These are phyloP conservation scores for Myrmecophaga tridactyla DNA, from an alignment of 2,113 vertebrate species.

Conservation along the genomic window DNA sequence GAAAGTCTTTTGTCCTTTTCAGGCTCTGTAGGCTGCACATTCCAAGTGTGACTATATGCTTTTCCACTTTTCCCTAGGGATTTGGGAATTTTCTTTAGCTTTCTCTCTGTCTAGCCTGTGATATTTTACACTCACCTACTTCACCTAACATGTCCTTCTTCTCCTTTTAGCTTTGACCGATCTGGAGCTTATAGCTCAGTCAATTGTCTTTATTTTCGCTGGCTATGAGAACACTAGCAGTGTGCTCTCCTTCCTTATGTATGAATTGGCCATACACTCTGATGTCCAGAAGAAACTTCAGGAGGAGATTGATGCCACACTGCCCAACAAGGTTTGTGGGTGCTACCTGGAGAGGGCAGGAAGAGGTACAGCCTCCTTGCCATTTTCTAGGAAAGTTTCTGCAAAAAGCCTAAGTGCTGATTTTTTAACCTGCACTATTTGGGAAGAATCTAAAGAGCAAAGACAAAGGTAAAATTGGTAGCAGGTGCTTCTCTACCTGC, in stretches of 20 bases:
- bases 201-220: conserved; percentile 53
- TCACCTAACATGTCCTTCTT: background rate
- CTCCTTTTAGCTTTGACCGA: conserved; percentile 53
- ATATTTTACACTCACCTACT: background rate
- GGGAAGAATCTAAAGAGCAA: background rate
- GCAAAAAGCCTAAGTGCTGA: background rate
- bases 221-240: conserved; percentile 60
- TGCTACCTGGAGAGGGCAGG: background rate
- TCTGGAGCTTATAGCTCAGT: conserved; percentile 49
- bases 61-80: background rate
- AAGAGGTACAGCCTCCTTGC: background rate
- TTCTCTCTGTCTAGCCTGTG: background rate
- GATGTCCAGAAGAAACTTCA: conserved; percentile 58
- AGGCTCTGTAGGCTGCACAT: background rate
- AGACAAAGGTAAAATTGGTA: background rate
- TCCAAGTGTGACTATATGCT: background rate
- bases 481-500: background rate
- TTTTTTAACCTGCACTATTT: background rate
- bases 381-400: background rate
- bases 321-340: conserved; percentile 58
- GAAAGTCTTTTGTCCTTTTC: background rate
- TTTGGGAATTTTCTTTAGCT: background rate
- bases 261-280: conserved; percentile 51
- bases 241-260: conserved; percentile 39
- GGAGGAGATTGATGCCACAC: conserved; percentile 35